Evolutionary conservation across 1,140 invertebrate species (phyloP).

Genomic region (Metopolophium dirhodum): DNA sequence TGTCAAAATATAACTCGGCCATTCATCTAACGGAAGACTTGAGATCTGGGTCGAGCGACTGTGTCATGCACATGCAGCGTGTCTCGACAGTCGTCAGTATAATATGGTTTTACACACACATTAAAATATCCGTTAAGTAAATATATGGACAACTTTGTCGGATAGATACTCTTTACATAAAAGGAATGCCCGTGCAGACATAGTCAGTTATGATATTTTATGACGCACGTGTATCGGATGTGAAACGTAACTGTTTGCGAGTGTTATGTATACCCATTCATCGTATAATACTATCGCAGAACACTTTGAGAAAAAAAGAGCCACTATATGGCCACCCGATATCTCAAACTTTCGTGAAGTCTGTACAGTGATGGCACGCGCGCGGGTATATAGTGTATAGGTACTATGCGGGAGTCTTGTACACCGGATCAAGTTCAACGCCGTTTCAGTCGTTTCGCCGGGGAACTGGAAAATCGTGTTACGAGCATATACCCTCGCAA

Average conservation of each 20-base stretch:
- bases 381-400: background rate
- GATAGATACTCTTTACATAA: background rate
- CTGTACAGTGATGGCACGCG: too few species aligned
- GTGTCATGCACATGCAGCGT: background rate
- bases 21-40: constrained; percentile 28
- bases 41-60: constrained; percentile 28
- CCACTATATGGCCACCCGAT: background rate
- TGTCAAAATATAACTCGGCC: constrained; percentile 18
- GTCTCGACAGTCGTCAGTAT: background rate
- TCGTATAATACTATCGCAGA: background rate
- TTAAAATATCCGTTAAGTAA: background rate
- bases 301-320: background rate
- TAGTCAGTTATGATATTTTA: background rate
- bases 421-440: background rate
- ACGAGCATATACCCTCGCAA: background rate
- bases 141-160: background rate
- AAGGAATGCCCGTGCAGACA: too few species aligned
- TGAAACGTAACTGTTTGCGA: background rate
- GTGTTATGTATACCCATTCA: too few species aligned
- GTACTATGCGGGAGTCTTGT: background rate
- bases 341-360: background rate
- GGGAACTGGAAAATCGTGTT: constrained; percentile 48
- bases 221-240: background rate
- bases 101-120: background rate
- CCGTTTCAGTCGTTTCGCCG: background rate